Conservation (phyloP, 2,113 vertebrate genomes). For the Daphoenositta chrysoptera region DNA sequence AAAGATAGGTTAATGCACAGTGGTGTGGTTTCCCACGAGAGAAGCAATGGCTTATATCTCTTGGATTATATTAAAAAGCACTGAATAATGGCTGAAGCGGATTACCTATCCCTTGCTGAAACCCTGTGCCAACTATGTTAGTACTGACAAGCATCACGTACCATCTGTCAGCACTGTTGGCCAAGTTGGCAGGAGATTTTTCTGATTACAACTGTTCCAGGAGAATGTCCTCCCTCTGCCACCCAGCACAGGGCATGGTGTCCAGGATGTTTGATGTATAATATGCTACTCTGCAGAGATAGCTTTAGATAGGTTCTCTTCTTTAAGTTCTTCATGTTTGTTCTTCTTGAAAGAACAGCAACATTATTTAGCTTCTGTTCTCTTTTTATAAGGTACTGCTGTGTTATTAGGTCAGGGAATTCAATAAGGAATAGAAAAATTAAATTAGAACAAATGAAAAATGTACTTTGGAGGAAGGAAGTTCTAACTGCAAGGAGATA, state of each 20-base stretch:
- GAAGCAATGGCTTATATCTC: not conserved
- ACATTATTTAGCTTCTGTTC: not conserved
- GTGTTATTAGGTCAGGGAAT: not conserved
- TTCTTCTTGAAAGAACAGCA: not conserved
- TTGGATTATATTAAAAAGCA: not conserved
- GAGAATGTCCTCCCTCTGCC: not conserved
- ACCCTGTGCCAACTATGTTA: not conserved
- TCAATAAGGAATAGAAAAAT: not conserved
- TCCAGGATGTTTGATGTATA: rapidly evolving
- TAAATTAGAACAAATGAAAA: not conserved
- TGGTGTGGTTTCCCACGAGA: not conserved
- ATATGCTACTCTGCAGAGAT: not conserved
- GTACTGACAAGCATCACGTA: not conserved
- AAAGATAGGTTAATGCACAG: not conserved
- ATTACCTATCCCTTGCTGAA: not conserved
- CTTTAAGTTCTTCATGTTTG: not conserved
- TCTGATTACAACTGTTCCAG: not conserved
- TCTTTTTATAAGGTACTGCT: not conserved
- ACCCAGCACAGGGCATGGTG: not conserved
- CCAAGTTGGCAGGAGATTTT: not conserved
- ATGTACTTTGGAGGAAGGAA: not conserved
- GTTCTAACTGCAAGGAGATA: not conserved
- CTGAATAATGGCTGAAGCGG: not conserved
- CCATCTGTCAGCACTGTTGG: not conserved
- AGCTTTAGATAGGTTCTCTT: not conserved